Conservation (phyloP, 2,113 vertebrate genomes). For the Muntiacus reevesi region DNA sequence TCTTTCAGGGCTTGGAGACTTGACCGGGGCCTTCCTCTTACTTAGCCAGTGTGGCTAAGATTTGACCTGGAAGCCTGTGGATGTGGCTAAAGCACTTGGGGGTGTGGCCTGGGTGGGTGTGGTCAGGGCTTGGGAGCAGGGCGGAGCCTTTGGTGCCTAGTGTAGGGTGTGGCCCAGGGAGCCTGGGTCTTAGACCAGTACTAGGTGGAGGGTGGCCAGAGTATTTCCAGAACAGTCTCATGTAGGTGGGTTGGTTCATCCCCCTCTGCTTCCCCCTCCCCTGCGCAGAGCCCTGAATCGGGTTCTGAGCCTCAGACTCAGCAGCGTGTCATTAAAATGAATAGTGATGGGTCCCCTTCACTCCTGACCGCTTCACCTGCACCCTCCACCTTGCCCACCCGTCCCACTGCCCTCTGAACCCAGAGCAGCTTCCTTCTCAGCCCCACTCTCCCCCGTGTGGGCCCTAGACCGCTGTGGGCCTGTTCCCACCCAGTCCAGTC, state of each 20-base stretch:
- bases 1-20: background rate
- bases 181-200: background rate
- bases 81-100: background rate
- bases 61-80: background rate
- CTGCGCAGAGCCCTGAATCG: background rate
- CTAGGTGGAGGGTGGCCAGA: background rate
- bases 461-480: background rate
- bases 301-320: background rate
- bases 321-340: too few relatives aligned
- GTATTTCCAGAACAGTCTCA: background rate
- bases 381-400: background rate
- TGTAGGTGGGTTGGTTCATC: background rate
- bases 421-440: background rate
- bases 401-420: background rate
- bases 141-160: background rate
- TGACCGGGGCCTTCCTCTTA: too few relatives aligned
- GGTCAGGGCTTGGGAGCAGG: background rate
- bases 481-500: too few relatives aligned
- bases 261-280: background rate
- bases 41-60: too few relatives aligned
- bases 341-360: background rate
- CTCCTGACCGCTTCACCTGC: background rate
- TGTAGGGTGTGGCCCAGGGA: background rate
- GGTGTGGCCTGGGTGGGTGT: background rate
- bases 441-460: background rate